phyloP scores from a whole-genome alignment of 2,113 vertebrate genomes.

The Anas platyrhynchos region DNA sequence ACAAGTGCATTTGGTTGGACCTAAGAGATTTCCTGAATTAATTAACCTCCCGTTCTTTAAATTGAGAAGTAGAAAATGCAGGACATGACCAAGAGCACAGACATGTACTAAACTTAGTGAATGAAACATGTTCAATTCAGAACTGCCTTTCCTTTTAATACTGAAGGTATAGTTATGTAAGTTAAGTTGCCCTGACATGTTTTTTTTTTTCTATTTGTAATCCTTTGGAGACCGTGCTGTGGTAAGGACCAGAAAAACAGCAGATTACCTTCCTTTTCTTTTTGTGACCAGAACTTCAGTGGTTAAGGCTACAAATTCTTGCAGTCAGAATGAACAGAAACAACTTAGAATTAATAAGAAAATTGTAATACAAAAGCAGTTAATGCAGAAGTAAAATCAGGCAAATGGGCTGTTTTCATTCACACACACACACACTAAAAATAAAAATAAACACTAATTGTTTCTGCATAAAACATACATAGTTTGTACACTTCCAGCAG shows the following conservation, averaged over 20 bases:
- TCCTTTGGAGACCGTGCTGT: background rate
- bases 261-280: background rate
- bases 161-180: background rate
- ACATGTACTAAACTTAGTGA: background rate
- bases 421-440: too few relatives aligned
- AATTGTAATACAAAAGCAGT: background rate
- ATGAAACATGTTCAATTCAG: background rate
- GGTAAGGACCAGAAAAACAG: background rate
- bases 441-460: background rate
- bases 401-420: background rate
- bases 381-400: background rate
- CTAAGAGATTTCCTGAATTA: background rate
- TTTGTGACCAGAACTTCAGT: background rate
- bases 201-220: background rate
- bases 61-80: background rate
- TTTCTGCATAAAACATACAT: background rate
- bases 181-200: background rate
- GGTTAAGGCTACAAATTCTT: background rate
- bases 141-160: background rate
- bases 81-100: background rate
- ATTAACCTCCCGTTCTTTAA: background rate
- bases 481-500: background rate
- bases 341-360: background rate
- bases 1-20: background rate
- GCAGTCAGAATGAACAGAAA: background rate